phyloP scores from a whole-genome alignment of 1,140 invertebrate genomes.

The Apis florea region DNA sequence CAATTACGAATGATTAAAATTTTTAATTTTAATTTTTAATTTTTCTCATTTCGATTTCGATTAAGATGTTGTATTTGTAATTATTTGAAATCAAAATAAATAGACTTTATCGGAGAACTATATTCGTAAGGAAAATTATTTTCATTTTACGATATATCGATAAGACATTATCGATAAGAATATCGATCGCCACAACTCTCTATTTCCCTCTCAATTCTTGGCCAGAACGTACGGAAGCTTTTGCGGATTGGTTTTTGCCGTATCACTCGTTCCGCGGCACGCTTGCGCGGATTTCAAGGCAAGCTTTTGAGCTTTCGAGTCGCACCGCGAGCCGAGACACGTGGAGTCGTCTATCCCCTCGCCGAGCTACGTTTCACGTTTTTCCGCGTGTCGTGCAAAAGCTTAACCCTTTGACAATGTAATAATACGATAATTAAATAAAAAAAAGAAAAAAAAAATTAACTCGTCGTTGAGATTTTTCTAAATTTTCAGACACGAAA shows the following conservation, averaged over 20 bases:
- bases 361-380: conserved; percentile 33
- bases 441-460: background rate
- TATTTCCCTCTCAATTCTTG: conserved; percentile 36
- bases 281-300: conserved; percentile 63
- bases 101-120: too few species aligned
- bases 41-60: too few species aligned
- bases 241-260: conserved; percentile 58
- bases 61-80: too few species aligned
- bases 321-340: conserved; percentile 59
- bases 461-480: too few species aligned
- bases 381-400: conserved; percentile 9
- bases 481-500: too few species aligned
- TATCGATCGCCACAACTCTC: too few species aligned
- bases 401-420: background rate
- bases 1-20: too few species aligned
- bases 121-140: too few species aligned
- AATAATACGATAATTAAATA: background rate
- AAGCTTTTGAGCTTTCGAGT: conserved; percentile 67
- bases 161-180: too few species aligned
- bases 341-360: conserved; percentile 60
- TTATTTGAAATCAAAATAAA: too few species aligned
- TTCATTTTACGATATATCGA: too few species aligned
- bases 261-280: conserved; percentile 46
- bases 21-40: too few species aligned
- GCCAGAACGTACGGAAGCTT: conserved; percentile 35